Evolutionary conservation across 2,113 vertebrate genomes (phyloP), one percentile per base, ranked within the genome.

Genomic region (Atlantisia rogersi): DNA sequence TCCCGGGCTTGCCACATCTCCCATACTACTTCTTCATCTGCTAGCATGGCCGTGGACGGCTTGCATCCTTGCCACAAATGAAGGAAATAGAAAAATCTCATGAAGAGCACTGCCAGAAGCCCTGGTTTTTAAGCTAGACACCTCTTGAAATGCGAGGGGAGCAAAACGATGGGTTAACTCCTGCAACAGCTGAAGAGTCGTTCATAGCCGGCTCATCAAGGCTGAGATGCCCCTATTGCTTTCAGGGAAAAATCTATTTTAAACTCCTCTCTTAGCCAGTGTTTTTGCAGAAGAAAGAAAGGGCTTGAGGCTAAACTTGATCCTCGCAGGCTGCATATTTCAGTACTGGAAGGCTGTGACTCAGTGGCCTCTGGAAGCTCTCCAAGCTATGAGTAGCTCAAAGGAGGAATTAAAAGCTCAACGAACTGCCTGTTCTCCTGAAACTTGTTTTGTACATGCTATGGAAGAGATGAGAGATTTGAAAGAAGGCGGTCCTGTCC

Each of bases 351-450:
- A 91, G 87, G 31, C 86, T 90, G 65, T 94, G 86, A 94, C 82
- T 92, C 83, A 81, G 81, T 93, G 69, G 90, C 84, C 80, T 94
- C 88, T 95, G 94, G 82, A 95, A 79, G 31, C 56, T 82, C 76
- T 94, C 93, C 86, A 94, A 88, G 76, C 67, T 79, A 56, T 94
- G 82, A 90, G 86, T 88, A 92, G 73, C 92, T 90, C 90, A 70
- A 65, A 94, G 76, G 62, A 82, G 87, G 86, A 95, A 90, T 82
- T 88, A 81, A 85, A 87, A 91, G 39, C 92, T 96, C 55, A 91
- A 56, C 24, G 0, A 77, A 64, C 83, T 78, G 82, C 76, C 42
- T 94, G 80, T 91, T 94, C 39, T 88, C 74, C 74, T 85, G 87
- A 77, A 92, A 84, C 62, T 92, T 92, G 69, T 69, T 92, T 88